phyloP scores from a whole-genome alignment of 2,797 vertebrate species.

The Carapus acus region DNA sequence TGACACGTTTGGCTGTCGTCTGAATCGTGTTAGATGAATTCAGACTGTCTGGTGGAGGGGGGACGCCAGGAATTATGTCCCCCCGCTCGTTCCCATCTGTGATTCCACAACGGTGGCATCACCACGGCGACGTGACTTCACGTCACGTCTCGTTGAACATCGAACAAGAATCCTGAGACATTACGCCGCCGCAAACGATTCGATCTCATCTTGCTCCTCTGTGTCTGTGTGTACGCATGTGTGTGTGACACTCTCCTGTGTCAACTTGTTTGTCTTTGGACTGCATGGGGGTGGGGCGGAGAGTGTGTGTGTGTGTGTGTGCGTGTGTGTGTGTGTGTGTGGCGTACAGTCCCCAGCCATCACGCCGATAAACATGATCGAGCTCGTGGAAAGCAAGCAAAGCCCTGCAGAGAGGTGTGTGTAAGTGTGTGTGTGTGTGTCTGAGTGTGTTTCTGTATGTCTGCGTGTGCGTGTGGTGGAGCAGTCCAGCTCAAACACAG shows the following conservation, averaged over 20 bases:
- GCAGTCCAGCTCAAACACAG: constrained; percentile 31
- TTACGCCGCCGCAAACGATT: constrained; percentile 16
- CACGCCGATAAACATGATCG: constrained; percentile 43
- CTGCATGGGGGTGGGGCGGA: constrained; percentile 38
- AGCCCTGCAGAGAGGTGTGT: constrained; percentile 14
- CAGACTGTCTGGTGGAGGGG: constrained; percentile 23
- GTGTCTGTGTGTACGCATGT: constrained; percentile 36
- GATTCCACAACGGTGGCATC: constrained; percentile 29
- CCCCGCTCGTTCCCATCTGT: constrained; percentile 41
- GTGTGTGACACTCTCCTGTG: constrained; percentile 51
- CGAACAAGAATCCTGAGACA: background rate
- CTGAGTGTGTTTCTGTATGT: too few species aligned
- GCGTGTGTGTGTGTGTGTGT: too few species aligned
- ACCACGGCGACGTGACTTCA: constrained; percentile 29
- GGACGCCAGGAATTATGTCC: constrained; percentile 31
- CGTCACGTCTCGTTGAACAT: constrained; percentile 22
- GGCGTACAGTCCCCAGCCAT: constrained; percentile 38
- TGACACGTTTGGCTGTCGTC: constrained; percentile 34
- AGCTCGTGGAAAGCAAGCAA: constrained; percentile 22
- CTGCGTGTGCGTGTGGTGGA: too few species aligned
- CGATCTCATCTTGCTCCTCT: constrained; percentile 33
- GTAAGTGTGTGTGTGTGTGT: too few species aligned
- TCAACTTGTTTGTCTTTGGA: constrained; percentile 28
- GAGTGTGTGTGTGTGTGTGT: constrained; percentile 39
- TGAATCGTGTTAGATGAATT: constrained; percentile 28